Evolutionary conservation across 2,888 invertebrate genomes (phyloP).

Genomic region (Sminthurides aquaticus): DNA sequence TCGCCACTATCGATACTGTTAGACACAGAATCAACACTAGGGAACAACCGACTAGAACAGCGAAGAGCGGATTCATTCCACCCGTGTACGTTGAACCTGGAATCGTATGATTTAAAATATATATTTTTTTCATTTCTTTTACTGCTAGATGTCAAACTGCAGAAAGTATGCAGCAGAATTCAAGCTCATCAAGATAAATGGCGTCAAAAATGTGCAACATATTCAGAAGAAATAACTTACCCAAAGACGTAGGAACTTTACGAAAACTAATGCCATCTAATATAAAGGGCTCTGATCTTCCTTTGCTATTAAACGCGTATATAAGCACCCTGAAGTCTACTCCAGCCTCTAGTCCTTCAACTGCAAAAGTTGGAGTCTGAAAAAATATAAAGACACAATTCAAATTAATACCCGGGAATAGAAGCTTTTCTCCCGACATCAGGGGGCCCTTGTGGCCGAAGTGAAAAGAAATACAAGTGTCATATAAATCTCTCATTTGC

Average conservation of each 20-base stretch:
- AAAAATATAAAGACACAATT: too few species aligned
- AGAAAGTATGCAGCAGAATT: too few species aligned
- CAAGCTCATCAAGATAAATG: too few species aligned
- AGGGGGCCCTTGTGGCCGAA: not conserved
- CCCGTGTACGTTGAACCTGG: constrained; percentile 32
- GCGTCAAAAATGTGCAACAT: too few species aligned
- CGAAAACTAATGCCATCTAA: constrained; percentile 77
- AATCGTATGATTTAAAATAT: not conserved
- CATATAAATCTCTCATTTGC: too few species aligned
- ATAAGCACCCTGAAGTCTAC: constrained; percentile 56
- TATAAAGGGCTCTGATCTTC: constrained; percentile 71
- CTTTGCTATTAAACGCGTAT: constrained; percentile 80
- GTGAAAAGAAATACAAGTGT: not conserved
- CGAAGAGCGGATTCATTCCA: constrained; percentile 40
- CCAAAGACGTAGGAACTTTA: constrained; percentile 78
- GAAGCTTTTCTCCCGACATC: not conserved
- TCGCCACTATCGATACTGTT: constrained; percentile 38
- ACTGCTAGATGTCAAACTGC: too few species aligned
- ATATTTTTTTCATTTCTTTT: not conserved
- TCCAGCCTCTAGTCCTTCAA: constrained; percentile 49
- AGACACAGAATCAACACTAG: constrained; percentile 39
- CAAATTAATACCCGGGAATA: not conserved
- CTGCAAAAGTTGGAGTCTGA: constrained; percentile 41
- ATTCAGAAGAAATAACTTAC: too few species aligned
- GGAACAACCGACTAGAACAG: constrained; percentile 40